A percentile compares a stretch with the other conserved stretches of the same genome.
Conservation (phyloP, 2,797 vertebrate species). For the Gymnodraco acuticeps region DNA sequence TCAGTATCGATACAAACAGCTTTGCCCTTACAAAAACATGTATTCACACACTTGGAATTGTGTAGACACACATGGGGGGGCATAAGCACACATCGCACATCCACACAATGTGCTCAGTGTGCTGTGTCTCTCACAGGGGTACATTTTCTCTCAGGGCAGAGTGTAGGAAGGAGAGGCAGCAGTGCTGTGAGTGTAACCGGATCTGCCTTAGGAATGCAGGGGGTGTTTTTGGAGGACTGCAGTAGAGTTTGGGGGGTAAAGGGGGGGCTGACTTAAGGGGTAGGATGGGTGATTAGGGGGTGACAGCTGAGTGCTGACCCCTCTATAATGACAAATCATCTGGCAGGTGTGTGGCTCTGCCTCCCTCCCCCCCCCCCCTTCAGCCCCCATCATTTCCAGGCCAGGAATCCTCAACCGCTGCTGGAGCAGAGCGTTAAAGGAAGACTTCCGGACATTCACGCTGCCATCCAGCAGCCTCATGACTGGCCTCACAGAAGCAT, state of each 20-base stretch:
- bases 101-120: conserved; percentile 74
- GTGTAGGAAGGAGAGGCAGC: conserved; percentile 79
- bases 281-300: conserved; percentile 88
- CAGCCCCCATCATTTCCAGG: conserved; percentile 71
- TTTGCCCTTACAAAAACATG: conserved; percentile 67
- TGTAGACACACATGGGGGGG: conserved; percentile 47
- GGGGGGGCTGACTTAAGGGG: conserved; percentile 69
- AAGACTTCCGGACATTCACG: conserved; percentile 84
- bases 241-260: conserved; percentile 74
- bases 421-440: conserved; percentile 75
- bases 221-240: conserved; percentile 72
- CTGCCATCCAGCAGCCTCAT: conserved; percentile 51
- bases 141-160: conserved; percentile 78
- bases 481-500: conserved; percentile 53
- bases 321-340: conserved; percentile 90
- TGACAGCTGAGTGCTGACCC: conserved; percentile 90
- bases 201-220: conserved; percentile 83
- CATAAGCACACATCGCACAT: conserved; percentile 51
- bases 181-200: conserved; percentile 83
- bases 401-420: conserved; percentile 73
- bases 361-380: conserved; percentile 42
- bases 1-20: conserved; percentile 50
- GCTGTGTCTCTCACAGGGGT: conserved; percentile 71
- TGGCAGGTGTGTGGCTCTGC: conserved; percentile 86
- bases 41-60: conserved; percentile 48